A percentile compares a stretch with the other conserved stretches of the same genome.
phyloP scores from a whole-genome alignment of 2,113 vertebrate genomes.

The Tapirus terrestris region DNA sequence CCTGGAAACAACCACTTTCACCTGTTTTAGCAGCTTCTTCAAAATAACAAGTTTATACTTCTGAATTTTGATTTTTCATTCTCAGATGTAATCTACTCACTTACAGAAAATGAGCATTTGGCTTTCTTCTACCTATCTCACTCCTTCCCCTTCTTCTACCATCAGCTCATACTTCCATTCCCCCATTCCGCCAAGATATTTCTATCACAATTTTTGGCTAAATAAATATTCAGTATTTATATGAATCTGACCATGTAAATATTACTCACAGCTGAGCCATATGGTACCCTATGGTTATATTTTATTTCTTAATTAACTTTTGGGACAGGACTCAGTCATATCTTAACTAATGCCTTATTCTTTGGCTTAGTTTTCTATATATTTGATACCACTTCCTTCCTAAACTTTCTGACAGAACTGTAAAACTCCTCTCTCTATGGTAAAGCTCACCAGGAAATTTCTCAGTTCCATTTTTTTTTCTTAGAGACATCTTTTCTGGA shows the following conservation, averaged over 20 bases:
- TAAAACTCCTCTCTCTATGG: background rate
- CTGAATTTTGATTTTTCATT: background rate
- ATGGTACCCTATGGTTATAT: background rate
- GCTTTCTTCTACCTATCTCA: background rate
- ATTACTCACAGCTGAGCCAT: background rate
- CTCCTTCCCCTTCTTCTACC: background rate
- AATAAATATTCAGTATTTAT: background rate
- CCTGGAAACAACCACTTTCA: background rate
- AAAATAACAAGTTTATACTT: background rate
- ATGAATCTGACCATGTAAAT: background rate
- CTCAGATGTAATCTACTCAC: background rate
- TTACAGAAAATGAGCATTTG: background rate
- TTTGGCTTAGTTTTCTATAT: background rate
- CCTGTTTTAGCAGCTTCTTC: background rate
- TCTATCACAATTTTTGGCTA: background rate
- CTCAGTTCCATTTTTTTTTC: background rate
- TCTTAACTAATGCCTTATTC: background rate
- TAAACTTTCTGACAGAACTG: background rate
- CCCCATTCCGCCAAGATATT: background rate
- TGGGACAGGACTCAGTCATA: background rate
- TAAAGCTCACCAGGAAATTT: background rate
- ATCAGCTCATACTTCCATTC: background rate
- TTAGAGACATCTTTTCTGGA: background rate
- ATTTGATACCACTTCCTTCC: background rate
- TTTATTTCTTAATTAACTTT: conserved; percentile 46